phyloP scores from a whole-genome alignment of 2,888 invertebrate genomes.

The Sepiola atlantica region DNA sequence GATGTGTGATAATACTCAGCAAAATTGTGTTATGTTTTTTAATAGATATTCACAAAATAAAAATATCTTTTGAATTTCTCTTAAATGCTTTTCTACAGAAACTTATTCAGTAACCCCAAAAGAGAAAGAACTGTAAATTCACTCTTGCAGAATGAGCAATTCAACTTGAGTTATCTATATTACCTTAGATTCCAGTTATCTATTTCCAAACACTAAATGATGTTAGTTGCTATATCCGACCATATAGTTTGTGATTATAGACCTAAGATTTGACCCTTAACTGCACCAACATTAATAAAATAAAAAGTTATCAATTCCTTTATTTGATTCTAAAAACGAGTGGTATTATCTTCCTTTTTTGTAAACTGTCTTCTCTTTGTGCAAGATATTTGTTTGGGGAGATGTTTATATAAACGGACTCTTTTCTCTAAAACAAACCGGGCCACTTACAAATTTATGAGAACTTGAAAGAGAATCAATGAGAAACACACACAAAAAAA shows the following conservation, averaged over 20 bases:
- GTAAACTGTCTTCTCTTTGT: not conserved
- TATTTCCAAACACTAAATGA: too few relatives aligned
- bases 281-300: not conserved
- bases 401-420: not conserved
- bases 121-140: too few relatives aligned
- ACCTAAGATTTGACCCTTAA: not conserved
- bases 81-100: too few relatives aligned
- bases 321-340: not conserved
- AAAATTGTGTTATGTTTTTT: too few relatives aligned
- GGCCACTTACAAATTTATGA: not conserved
- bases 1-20: too few relatives aligned
- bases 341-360: not conserved
- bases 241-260: not conserved
- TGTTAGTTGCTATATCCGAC: not conserved
- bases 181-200: too few relatives aligned
- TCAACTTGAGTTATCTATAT: too few relatives aligned
- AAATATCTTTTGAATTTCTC: too few relatives aligned
- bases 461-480: not conserved
- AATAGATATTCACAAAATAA: too few relatives aligned
- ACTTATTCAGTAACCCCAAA: too few relatives aligned
- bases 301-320: not conserved
- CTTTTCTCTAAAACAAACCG: not conserved
- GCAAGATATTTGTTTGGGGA: not conserved
- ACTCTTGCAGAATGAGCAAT: too few relatives aligned
- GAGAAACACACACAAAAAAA: not conserved